Percentiles rank a stretch among this genome's conserved stretches.
These are phyloP conservation scores for Cnemophilus loriae DNA, from an alignment of 2,113 vertebrate genomes.

Conservation along the genomic window DNA sequence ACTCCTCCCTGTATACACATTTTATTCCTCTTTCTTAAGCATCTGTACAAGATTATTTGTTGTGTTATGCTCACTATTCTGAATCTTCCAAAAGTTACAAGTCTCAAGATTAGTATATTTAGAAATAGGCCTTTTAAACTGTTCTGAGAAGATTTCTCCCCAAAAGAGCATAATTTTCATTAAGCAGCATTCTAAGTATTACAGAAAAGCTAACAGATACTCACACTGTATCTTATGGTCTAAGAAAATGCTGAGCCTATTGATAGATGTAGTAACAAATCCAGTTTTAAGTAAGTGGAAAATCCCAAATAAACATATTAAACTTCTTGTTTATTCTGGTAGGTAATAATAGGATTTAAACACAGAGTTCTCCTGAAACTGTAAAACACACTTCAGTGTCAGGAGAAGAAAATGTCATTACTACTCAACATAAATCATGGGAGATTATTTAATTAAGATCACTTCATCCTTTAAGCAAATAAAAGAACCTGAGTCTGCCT, in stretches of 20 bases:
- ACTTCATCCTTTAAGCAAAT: slow-evolving; percentile 4
- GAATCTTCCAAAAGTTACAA: neutral
- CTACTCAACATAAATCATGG: neutral
- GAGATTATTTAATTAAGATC: neutral
- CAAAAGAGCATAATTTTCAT: neutral
- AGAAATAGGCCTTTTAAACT: neutral
- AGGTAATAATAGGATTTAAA: slow-evolving; percentile 21
- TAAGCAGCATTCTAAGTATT: neutral
- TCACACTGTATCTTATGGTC: neutral
- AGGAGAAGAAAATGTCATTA: neutral
- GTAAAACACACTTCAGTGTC: neutral
- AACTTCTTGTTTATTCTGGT: slow-evolving; percentile 23
- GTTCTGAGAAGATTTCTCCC: neutral
- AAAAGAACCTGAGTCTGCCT: neutral
- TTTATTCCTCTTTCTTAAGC: neutral
- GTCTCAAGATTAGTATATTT: neutral
- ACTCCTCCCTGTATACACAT: neutral
- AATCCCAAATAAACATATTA: neutral
- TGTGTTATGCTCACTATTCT: neutral
- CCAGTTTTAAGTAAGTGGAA: neutral
- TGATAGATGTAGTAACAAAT: neutral
- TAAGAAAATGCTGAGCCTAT: neutral
- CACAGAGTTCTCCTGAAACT: neutral
- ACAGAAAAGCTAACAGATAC: neutral
- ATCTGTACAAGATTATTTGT: neutral